Evolutionary conservation across 1,140 invertebrate genomes (phyloP).

Genomic region (Chironomus tepperi): DNA sequence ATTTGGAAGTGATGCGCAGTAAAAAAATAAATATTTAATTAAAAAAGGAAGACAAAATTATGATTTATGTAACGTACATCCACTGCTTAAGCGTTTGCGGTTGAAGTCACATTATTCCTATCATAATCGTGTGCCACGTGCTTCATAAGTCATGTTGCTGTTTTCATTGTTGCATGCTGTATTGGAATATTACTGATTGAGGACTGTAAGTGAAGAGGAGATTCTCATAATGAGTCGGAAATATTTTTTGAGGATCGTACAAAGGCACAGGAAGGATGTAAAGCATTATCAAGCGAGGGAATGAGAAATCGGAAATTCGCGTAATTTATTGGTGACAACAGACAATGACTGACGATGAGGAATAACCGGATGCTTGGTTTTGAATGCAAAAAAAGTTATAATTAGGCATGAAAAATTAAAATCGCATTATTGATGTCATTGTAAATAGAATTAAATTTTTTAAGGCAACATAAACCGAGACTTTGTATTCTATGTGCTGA

Average conservation of each 20-base stretch:
- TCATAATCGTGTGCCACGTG: background rate
- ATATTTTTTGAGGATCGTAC: background rate
- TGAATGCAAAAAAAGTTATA: background rate
- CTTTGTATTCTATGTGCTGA: background rate
- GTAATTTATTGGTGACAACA: background rate
- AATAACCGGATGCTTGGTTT: too few relatives aligned
- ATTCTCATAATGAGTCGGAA: background rate
- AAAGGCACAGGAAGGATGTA: background rate
- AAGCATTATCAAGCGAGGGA: background rate
- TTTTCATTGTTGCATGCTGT: background rate
- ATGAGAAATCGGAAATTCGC: background rate
- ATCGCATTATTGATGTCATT: background rate
- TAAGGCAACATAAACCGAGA: background rate
- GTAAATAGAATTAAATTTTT: background rate
- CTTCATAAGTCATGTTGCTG: background rate
- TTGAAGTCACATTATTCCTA: background rate
- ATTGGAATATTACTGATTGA: too few relatives aligned
- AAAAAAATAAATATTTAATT: conserved; percentile 7
- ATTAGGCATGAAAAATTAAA: background rate
- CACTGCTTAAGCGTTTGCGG: background rate
- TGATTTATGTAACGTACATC: background rate
- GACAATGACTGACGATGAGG: too few relatives aligned
- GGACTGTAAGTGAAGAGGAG: too few relatives aligned
- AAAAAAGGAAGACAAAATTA: background rate
- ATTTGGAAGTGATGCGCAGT: too few relatives aligned